Evolutionary conservation across 2,113 vertebrate genomes (phyloP).

Genomic region (Gymnobelideus leadbeateri): DNA sequence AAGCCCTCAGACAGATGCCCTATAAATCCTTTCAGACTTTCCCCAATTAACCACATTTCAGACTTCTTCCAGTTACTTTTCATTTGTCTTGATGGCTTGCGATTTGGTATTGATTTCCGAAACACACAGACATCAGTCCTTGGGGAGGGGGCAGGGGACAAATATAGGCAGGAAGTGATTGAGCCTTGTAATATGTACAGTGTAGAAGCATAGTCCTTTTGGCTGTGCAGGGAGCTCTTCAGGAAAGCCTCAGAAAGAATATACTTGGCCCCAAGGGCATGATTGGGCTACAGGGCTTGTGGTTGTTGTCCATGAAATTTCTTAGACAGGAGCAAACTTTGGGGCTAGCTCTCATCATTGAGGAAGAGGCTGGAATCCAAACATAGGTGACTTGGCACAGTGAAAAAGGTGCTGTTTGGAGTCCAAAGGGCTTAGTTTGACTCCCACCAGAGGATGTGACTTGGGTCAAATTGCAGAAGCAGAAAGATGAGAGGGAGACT

Average conservation of each 20-base stretch:
- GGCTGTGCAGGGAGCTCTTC: neutral
- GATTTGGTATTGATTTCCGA: neutral
- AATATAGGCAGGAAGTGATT: neutral
- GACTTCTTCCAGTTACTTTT: neutral
- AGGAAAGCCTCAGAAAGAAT: neutral
- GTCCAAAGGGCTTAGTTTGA: neutral
- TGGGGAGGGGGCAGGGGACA: neutral
- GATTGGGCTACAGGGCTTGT: neutral
- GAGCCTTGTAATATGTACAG: neutral
- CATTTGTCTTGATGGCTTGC: neutral
- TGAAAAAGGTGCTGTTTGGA: neutral
- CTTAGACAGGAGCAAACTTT: neutral
- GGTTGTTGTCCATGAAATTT: neutral
- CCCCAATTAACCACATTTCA: neutral
- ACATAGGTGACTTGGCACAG: no score
- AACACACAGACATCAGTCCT: neutral
- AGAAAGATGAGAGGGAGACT: neutral
- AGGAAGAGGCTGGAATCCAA: neutral
- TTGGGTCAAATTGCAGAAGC: neutral
- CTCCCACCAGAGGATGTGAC: neutral
- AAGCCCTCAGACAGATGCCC: neutral
- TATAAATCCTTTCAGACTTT: neutral
- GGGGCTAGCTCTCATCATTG: neutral
- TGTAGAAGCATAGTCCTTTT: neutral
- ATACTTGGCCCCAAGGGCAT: neutral